Base-by-base conservation (phyloP, 2,888 invertebrate species). In the Nomada goodeniana region DNA sequence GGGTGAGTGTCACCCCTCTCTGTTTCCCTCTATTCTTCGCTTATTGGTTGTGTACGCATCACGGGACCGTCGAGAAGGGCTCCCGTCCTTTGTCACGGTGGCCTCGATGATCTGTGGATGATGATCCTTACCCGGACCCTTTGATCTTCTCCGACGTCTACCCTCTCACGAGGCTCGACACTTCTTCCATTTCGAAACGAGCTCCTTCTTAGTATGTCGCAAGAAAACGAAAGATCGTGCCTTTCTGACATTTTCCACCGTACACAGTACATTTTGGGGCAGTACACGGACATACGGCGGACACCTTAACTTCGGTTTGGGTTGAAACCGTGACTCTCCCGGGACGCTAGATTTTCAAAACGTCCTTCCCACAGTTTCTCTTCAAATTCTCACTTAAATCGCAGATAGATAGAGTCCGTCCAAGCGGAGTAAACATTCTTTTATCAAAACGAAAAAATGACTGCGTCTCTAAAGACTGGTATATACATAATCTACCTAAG, bases 1-100 rank as follows among this genome's bases (percentile, higher is more conserved):
- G 97, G 97, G 97, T 97, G 95, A 96, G 96, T 94, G 87, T 91
- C 88, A 86, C 89, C 85, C 86, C 84, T 83, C 61, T 85, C 78
- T 85, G 13, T 78, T 73, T 76, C 29, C 80, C 80, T 77, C 71
- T 57, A 77, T 84, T 72, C 67, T 72, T 79, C 82, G 82, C 86
- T 80, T 71, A 83, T 88, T 85, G 85, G 83, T 80, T 78, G 72
- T 74, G 76, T 67, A 68, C 82, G 52, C 29, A 59, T 50, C 55
- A 29, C 57, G n/a, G 23, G 26, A 55, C 63, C 57, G 42, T 36
- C 60, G 15, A 59, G 55, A 50, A 64, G 44, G 65, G 10, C 23
- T 26, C 20, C 53, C 44, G 36, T 20, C 65, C 69, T 73, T 82
- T 80, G 67, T 68, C 42, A 7, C 60, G 65, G 44, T 70, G 53